Evolutionary conservation across 2,888 invertebrate species (phyloP).

Genomic region (Petrophora chlorosata): DNA sequence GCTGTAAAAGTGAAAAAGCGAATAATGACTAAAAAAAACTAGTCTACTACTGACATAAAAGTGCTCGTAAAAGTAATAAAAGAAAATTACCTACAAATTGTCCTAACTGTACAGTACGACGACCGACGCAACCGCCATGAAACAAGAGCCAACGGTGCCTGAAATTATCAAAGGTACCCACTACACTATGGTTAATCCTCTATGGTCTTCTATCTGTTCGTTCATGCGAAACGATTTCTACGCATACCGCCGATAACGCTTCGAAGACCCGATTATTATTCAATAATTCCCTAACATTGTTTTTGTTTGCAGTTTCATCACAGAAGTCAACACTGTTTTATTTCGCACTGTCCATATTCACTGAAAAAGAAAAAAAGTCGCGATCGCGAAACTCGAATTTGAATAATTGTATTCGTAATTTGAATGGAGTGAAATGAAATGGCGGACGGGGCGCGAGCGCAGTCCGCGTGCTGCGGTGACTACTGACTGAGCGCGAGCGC

Average conservation of each 20-base stretch:
- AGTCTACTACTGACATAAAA: conserved; percentile 6
- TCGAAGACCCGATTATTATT: conserved; percentile 37
- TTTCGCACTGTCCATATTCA: conserved; percentile 42
- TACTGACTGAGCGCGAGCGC: conserved; percentile 46
- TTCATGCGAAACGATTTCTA: conserved; percentile 71
- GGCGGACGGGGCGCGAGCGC: conserved; percentile 55
- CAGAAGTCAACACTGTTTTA: conserved; percentile 34
- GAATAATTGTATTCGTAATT: conserved; percentile 46
- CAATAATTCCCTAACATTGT: conserved; percentile 23
- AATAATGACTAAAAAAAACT: conserved; percentile 7
- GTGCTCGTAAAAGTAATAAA: conserved; percentile 21
- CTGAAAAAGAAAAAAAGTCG: conserved; percentile 34
- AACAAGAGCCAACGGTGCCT: conserved; percentile 65
- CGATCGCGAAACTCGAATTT: conserved; percentile 35
- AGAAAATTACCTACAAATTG: conserved; percentile 34
- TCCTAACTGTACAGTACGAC: conserved; percentile 52
- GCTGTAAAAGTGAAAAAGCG: conserved; percentile 5
- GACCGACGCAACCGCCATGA: conserved; percentile 65
- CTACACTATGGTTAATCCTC: conserved; percentile 57
- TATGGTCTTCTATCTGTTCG: conserved; percentile 58
- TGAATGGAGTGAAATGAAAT: conserved; percentile 40
- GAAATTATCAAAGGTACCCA: conserved; percentile 64
- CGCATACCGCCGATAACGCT: conserved; percentile 57
- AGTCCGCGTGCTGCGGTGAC: conserved; percentile 59
- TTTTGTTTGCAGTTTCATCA: conserved; percentile 28